These are phyloP conservation scores for Synaphobranchus kaupii DNA, from an alignment of 2,797 vertebrate species.

Conservation along the genomic window DNA sequence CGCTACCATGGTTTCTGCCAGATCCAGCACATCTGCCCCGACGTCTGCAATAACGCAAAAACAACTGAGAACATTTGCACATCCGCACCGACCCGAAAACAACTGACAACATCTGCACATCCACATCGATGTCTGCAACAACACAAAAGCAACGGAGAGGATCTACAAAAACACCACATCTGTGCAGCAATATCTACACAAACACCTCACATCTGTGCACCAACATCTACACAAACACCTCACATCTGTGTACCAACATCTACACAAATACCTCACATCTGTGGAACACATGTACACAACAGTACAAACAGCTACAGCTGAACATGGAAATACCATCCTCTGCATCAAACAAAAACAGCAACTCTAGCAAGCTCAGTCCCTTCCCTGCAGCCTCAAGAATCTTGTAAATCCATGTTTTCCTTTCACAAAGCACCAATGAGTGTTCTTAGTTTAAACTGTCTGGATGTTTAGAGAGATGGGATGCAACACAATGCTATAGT, in stretches of 20 bases:
- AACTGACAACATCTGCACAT: not conserved
- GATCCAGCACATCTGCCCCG: conserved; percentile 93
- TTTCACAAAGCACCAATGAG: not conserved
- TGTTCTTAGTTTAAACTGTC: not conserved
- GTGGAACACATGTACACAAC: too few species aligned
- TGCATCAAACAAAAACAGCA: not conserved
- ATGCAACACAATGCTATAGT: not conserved
- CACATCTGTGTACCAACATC: not conserved
- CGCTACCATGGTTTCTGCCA: conserved; percentile 95
- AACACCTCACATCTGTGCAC: too few species aligned
- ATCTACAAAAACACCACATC: not conserved
- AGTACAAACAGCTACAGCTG: not conserved
- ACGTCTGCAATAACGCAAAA: conserved; percentile 74
- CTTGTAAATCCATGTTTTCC: not conserved
- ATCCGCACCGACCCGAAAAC: not conserved
- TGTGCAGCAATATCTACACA: not conserved
- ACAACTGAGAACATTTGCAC: not conserved
- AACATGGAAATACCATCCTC: not conserved
- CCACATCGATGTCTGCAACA: not conserved
- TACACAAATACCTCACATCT: not conserved
- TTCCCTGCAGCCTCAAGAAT: not conserved
- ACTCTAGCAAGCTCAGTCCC: not conserved
- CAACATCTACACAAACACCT: not conserved
- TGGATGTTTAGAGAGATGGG: not conserved
- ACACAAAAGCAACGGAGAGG: not conserved